These are phyloP conservation scores for Macaca mulatta DNA, from an alignment of 2,113 vertebrate species.

Conservation along the genomic window DNA sequence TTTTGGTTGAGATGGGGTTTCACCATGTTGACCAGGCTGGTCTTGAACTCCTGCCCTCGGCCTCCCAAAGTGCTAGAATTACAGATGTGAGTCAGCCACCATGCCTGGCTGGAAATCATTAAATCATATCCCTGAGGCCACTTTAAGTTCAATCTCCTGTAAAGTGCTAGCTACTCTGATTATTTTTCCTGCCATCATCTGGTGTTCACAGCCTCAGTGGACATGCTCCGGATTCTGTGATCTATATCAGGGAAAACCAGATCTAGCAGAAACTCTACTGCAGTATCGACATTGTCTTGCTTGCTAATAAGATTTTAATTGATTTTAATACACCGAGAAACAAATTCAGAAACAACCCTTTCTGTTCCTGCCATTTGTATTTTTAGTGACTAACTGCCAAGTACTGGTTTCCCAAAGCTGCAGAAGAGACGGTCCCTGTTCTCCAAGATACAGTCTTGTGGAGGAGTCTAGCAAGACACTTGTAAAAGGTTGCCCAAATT, in stretches of 20 bases:
- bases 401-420: background rate
- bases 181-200: background rate
- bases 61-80: too few species aligned
- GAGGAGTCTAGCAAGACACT: background rate
- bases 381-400: background rate
- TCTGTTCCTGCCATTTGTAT: background rate
- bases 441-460: background rate
- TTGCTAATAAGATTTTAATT: background rate
- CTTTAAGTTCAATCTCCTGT: background rate
- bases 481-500: background rate
- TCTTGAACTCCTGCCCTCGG: too few species aligned
- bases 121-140: background rate
- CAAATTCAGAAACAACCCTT: background rate
- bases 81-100: too few species aligned
- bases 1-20: too few species aligned
- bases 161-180: background rate
- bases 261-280: background rate
- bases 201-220: background rate
- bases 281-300: background rate
- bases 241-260: background rate
- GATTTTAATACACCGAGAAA: background rate
- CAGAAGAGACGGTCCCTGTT: background rate
- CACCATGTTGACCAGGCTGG: too few species aligned
- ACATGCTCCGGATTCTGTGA: background rate
- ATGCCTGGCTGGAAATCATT: background rate